Percentiles rank a stretch among this genome's conserved stretches.
phyloP scores from a whole-genome alignment of 1,140 invertebrate species.

The Trissolcus basalis region DNA sequence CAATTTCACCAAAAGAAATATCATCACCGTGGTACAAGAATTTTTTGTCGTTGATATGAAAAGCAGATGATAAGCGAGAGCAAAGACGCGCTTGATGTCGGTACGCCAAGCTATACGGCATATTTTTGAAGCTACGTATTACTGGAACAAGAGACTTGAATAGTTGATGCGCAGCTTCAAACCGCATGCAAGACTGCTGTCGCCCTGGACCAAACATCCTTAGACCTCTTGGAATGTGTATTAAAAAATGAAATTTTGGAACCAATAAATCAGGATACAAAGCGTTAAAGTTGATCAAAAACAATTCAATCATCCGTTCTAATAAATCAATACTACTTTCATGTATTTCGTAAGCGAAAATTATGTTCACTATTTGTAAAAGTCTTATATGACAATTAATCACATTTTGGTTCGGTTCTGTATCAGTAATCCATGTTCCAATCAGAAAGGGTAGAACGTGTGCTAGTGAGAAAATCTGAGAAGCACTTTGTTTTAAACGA shows the following conservation, averaged over 20 bases:
- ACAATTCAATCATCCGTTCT: slow-evolving; percentile 40
- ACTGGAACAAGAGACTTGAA: slow-evolving; percentile 48
- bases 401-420: too few species aligned
- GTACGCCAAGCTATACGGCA: slow-evolving; percentile 34
- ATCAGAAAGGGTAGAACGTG: too few species aligned
- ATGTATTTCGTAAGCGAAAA: slow-evolving; percentile 47
- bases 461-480: too few species aligned
- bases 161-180: too few species aligned
- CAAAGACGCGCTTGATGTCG: slow-evolving; percentile 39
- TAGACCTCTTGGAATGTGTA: too few species aligned
- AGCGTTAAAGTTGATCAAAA: slow-evolving; percentile 27
- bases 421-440: too few species aligned
- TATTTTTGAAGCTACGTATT: slow-evolving; percentile 54
- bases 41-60: slow-evolving; percentile 20
- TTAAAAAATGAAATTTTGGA: slow-evolving; percentile 43
- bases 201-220: too few species aligned
- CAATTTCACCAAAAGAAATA: slow-evolving; percentile 20
- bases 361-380: slow-evolving; percentile 48
- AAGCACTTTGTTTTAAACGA: too few species aligned
- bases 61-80: slow-evolving; percentile 11
- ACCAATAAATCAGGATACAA: slow-evolving; percentile 43
- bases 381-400: slow-evolving; percentile 19
- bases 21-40: slow-evolving; percentile 43
- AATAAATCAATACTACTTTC: slow-evolving; percentile 15
- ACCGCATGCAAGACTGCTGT: too few species aligned